Evolutionary conservation across 2,797 vertebrate genomes (phyloP), one percentile per base, ranked within the genome.

Genomic region (Centroberyx gerrardi): DNA sequence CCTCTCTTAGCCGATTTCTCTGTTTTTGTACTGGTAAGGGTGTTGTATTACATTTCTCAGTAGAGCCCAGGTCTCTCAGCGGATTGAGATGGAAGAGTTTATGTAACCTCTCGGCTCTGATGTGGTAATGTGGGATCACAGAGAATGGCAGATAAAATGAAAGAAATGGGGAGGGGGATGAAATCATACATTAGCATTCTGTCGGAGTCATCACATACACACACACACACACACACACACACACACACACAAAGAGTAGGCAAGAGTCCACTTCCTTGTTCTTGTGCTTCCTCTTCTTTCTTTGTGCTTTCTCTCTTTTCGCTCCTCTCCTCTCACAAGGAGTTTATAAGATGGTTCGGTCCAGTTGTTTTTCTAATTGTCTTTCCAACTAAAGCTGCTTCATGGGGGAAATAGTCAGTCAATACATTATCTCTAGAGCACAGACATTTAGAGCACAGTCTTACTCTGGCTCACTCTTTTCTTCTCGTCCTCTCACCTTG

Each of bases 91-190:
- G 61, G 58, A 64, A 68, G 68, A 65, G 71, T 53, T 60, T 22
- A 40, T 66, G 72, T 75, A 72, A 65, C 64, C 76, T 48, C 48
- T 38, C 0, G 2, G 68, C 70, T 80, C 74, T 72, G 51, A 73
- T 76, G 81, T 82, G 81, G 62, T 82, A 79, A 83, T 79, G 72
- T 66, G 63, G 53, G 73, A 84, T 84, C 77, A 73, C 62, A 87
- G 68, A 29, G 59, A 69, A 44, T 62, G 48, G 46, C 48, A 28
- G 70, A 68, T 67, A 12, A 46, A 68, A 61, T 54, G 56, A 75
- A 40, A 8, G 22, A 7, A 4, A 22, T 12, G 0, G 6, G 48
- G 15, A 8, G 58, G 28, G 27, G 33, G 71, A 48, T 52, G 18
- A 22, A 73, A 58, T 74, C 40, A 40, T 40, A 15, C 29, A 53